A percentile compares a stretch with the other conserved stretches of the same genome.
These are phyloP conservation scores for Thripadectes ignobilis DNA, from an alignment of 2,797 vertebrate genomes.

Conservation along the genomic window DNA sequence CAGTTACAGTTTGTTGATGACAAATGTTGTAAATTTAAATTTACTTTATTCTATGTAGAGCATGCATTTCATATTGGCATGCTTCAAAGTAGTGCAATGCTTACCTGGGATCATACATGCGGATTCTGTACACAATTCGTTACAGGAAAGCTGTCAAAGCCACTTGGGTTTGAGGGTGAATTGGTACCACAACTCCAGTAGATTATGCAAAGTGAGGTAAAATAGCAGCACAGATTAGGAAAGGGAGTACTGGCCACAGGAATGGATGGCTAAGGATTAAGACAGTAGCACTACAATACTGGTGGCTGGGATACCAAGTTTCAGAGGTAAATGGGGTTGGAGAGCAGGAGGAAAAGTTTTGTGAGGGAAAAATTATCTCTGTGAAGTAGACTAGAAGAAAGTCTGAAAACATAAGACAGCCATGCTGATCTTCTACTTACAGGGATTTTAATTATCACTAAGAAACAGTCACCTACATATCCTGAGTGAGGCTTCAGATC, in stretches of 20 bases:
- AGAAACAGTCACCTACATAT: background rate
- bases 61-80: background rate
- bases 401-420: background rate
- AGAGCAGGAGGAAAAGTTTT: background rate
- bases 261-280: background rate
- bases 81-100: rapidly evolving
- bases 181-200: background rate
- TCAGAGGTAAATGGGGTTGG: background rate
- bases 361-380: background rate
- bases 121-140: background rate
- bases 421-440: background rate
- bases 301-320: background rate
- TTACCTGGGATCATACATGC: rapidly evolving
- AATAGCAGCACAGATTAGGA: background rate
- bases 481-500: background rate
- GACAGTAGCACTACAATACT: background rate
- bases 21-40: background rate
- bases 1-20: background rate
- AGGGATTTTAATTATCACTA: background rate
- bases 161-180: background rate
- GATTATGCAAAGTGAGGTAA: background rate
- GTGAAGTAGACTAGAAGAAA: background rate
- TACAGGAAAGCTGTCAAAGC: background rate
- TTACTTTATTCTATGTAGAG: background rate
- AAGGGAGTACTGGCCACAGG: background rate